Base-by-base conservation (phyloP, 2,797 vertebrate species). In the Sebastes ruberrimus region DNA sequence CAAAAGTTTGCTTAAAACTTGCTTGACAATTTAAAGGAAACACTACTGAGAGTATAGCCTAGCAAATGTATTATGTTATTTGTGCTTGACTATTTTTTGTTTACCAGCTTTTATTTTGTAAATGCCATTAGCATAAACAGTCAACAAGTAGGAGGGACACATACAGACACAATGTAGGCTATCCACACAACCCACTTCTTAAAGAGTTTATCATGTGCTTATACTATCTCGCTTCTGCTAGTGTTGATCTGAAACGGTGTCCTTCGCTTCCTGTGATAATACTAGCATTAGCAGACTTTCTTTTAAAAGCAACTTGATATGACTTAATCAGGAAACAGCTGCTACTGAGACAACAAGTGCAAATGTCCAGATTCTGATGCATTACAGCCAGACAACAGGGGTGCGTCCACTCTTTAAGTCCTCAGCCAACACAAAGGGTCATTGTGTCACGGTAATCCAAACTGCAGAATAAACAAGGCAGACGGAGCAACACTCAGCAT, bases 371-470 rank as follows among this genome's bases (percentile, higher is more conserved):
- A 61, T 70, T 57, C 8, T n/a, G 70, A 61, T 63, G 84, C 30
- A 22, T 56, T 57, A 4, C 32, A 75, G 78, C 82, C 71, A 75
- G 56, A 83, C 79, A 49, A 74, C 49, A 71, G 52, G 55, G 61
- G 20, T 13, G 69, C 30, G 71, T 83, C 71, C 53, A 13, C 53
- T 72, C 25, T 16, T 14, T 6, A 18, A 65, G 60, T 56, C 30
- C 57, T 33, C 56, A 14, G 11, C 64, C 16, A 68, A 72, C 70
- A 92, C 76, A 89, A 89, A 86, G 78, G 82, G n/a, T 46, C 62
- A 76, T 76, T 92, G 88, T 88, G 79, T 69, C 14, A 6, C 52
- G 16, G 46, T 20, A 14, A 85, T 81, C 66, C 71, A 78, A 78
- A 74, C 76, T 13, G 79, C n/a, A 56, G 71, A 59, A 65, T 79